Percentiles rank a stretch among this genome's conserved stretches.
Conservation (phyloP, 2,888 invertebrate species). For the Stenichneumon culpator region DNA sequence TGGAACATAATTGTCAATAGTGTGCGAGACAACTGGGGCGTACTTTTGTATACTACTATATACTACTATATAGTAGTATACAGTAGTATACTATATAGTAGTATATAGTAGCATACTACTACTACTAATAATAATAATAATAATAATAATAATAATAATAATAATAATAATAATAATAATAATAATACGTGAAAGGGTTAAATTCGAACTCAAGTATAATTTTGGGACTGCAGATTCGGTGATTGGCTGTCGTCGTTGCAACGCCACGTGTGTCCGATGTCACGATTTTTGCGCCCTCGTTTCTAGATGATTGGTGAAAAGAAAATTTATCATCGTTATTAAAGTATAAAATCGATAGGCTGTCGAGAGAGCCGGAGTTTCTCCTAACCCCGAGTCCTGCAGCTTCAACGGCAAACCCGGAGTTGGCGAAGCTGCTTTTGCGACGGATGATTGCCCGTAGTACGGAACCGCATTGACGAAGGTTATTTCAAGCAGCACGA, state of each 20-base stretch:
- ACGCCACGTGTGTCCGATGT: constrained; percentile 32
- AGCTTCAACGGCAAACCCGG: background rate
- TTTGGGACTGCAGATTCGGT: no score
- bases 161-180: no score
- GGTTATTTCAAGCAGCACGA: constrained; percentile 26
- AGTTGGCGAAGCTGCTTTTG: constrained; percentile 40
- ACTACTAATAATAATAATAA: no score
- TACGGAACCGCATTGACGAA: constrained; percentile 24
- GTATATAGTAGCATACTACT: no score
- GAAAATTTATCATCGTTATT: constrained; percentile 66
- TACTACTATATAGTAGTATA: no score
- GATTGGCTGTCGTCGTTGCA: constrained; percentile 11
- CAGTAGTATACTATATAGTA: no score
- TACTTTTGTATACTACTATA: no score
- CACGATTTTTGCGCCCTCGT: constrained; percentile 31
- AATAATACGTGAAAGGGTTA: no score
- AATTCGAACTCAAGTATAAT: no score
- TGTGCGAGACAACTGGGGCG: no score
- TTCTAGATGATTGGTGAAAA: constrained; percentile 45
- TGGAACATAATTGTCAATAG: no score
- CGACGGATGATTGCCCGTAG: constrained; percentile 43
- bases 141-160: no score
- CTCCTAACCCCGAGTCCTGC: constrained; percentile 16
- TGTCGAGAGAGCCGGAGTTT: constrained; percentile 13
- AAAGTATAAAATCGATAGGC: constrained; percentile 65